Base-by-base conservation (phyloP, 2,888 invertebrate genomes). In the Hydrotaea cyrtoneurina region DNA sequence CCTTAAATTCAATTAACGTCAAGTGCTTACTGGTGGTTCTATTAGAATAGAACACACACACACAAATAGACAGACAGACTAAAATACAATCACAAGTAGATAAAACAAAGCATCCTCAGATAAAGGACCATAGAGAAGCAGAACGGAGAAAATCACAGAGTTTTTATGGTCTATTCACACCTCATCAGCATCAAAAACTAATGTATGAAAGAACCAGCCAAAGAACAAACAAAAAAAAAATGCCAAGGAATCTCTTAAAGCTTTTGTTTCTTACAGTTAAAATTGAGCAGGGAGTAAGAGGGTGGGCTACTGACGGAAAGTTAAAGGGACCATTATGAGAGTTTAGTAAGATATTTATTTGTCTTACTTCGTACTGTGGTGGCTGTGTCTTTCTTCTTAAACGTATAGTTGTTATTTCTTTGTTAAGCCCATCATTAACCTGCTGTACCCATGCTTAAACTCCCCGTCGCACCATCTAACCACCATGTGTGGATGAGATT, bases 1-100 rank as follows among this genome's bases (percentile, higher is more conserved):
- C 87, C 86, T 87, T 89, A 91, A 91, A 91, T 91, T 91, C 91
- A 91, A 91, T 91, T 91, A 91, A 91, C 88, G 89, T 91, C 91
- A 90, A 91, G 91, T 90, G 91, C 88, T 88, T 79, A 62, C 79
- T 79, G 55, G 21, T 23, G 62, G n/a, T 77, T 39, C 39, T 21
- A 39, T 46, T 66, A 76, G 76, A 79, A 55, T 8, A 46, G 36
- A 43, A 76, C 50, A 39, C 50, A 80, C 13, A 26, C 31, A 13
- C 26, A 66, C 36, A 10, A 4, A 69, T 31, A 69, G 46, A 46
- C 21, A 31, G 0, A 43, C 26, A 50, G 74, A 43, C 26, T 53
- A 55, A 57, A 39, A 76, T 46, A 59, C 50, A 80, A 8, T 21
- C 43, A n/a, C 23, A 64, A 21, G 13, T 10, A 50, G 11, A 53